These are phyloP conservation scores for Rostratula benghalensis DNA, from an alignment of 2,113 vertebrate genomes.

Conservation along the genomic window DNA sequence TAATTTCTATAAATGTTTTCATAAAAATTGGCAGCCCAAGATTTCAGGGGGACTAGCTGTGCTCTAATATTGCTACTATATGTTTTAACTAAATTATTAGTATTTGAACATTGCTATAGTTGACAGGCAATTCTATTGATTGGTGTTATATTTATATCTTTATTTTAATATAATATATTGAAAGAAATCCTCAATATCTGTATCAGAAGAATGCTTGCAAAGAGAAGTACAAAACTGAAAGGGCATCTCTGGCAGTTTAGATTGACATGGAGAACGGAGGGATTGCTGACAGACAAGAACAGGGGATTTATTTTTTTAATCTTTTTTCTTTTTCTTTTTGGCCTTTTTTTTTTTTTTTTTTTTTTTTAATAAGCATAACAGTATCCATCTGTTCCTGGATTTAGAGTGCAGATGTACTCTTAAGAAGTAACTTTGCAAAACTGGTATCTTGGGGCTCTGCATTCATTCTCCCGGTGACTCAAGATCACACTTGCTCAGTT, in stretches of 20 bases:
- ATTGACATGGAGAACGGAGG: neutral
- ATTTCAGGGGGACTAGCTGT: neutral
- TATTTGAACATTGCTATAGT: rapidly evolving
- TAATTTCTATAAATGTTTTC: neutral
- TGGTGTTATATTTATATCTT: neutral
- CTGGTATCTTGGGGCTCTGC: neutral
- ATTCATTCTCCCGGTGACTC: neutral
- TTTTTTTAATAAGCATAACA: neutral
- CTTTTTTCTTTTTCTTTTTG: neutral
- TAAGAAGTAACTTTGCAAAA: conserved; percentile 14
- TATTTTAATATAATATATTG: neutral
- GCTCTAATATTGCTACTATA: neutral
- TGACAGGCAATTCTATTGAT: neutral
- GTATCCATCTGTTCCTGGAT: conserved; percentile 38
- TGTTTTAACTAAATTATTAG: neutral
- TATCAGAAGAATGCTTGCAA: neutral
- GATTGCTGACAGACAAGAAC: neutral
- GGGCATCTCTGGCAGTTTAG: neutral
- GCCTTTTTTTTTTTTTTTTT: neutral
- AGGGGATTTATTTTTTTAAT: neutral
- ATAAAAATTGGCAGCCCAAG: neutral
- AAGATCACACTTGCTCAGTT: neutral
- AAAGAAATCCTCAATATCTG: neutral
- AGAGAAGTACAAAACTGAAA: neutral
- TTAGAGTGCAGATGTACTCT: conserved; percentile 12